A percentile compares a stretch with the other conserved stretches of the same genome.
These are phyloP conservation scores for Lithophane socia DNA, from an alignment of 2,888 invertebrate species.

Conservation along the genomic window DNA sequence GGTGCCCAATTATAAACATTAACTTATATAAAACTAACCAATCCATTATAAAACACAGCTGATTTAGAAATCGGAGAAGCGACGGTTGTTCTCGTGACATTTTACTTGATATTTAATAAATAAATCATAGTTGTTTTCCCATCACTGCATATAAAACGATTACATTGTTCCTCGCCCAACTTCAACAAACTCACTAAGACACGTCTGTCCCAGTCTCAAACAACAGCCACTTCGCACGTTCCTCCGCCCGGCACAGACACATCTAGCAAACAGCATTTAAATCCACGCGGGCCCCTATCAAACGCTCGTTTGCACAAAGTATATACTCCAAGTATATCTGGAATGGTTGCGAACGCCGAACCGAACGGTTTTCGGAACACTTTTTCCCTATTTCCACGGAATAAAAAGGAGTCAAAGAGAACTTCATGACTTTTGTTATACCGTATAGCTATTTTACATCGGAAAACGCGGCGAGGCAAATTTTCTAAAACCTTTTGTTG, in stretches of 20 bases:
- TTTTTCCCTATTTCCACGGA: conserved; percentile 87
- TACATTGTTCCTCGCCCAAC: neutral
- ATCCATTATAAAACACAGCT: neutral
- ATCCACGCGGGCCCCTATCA: conserved; percentile 81
- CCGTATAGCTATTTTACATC: conserved; percentile 77
- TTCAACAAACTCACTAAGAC: conserved; percentile 22
- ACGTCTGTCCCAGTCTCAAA: conserved; percentile 38
- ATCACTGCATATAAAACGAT: neutral
- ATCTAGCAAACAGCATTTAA: conserved; percentile 64
- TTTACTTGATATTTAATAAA: neutral
- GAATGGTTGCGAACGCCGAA: conserved; percentile 80
- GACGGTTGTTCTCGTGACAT: too few relatives aligned
- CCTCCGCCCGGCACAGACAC: conserved; percentile 35
- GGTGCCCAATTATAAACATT: neutral
- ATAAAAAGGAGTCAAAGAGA: conserved; percentile 86
- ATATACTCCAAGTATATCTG: conserved; percentile 86
- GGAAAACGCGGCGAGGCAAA: conserved; percentile 70
- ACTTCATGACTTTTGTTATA: conserved; percentile 88
- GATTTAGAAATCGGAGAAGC: too few relatives aligned
- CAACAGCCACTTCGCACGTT: conserved; percentile 37
- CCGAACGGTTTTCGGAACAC: conserved; percentile 86
- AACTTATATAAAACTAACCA: neutral
- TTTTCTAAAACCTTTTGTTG: conserved; percentile 73
- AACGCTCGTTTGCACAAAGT: conserved; percentile 88
- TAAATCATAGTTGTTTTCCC: neutral